Base-by-base conservation (phyloP, 2,797 vertebrate genomes). In the Platalea minor region DNA sequence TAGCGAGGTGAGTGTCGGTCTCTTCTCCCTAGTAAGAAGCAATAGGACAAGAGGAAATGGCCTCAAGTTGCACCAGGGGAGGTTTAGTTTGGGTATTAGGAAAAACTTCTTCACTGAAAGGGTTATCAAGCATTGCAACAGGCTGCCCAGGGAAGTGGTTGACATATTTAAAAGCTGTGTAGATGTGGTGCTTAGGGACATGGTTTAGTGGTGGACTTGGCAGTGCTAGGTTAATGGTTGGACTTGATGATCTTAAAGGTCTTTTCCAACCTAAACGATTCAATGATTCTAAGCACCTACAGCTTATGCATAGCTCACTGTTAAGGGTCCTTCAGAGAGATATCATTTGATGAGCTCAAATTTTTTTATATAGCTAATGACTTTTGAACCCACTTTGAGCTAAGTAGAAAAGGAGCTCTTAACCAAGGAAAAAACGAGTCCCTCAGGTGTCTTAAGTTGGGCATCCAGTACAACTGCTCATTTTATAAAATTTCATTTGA, bases 401-500 rank as follows among this genome's bases (percentile, higher is more conserved):
- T 37, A 54, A 43, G 26, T 45, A 74, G 63, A 68, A 92, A 67
- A 82, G 5, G 23, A 77, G 7, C 10, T 75, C 31, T 85, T 79
- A 51, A 67, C 9, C 21, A 74, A 51, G 50, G 67, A 83, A 75
- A 53, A 60, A 74, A 75, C 8, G 33, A 69, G 54, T 10, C 19
- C 26, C 33, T 89, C 18, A 56, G 25, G 13, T 31, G 14, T 76
- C 46, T 73, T 69, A 76, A 43, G 9, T 11, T 91, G 17, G 43
- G 5, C 26, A 67, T 89, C 15, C 37, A 51, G 12, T 84, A 76
- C 50, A 35, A 54, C 61, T 63, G 41, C 29, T 95, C 18, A 26
- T 83, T 83, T 91, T 85, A 60, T 24, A 91, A 54, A 70, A 93
- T 67, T 78, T 81, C 9, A 31, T 46, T 69, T 84, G 53, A 69